These are phyloP conservation scores for Periplaneta americana DNA, from an alignment of 1,140 invertebrate genomes.

Conservation along the genomic window DNA sequence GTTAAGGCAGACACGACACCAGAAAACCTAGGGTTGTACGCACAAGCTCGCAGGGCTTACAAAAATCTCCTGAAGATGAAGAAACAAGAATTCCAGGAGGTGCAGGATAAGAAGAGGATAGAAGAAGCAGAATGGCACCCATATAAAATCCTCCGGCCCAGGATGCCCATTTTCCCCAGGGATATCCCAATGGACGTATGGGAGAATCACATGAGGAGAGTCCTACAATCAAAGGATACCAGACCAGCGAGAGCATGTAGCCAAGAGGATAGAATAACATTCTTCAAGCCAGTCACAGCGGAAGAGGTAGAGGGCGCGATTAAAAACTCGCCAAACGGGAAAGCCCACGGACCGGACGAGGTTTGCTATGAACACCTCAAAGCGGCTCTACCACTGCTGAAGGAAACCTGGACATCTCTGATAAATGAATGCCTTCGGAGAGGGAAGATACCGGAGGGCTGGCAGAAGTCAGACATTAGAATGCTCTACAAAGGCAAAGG, in stretches of 20 bases:
- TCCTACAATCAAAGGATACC: not conserved
- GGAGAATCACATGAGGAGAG: not conserved
- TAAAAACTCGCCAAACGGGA: not conserved
- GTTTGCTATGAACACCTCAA: not conserved
- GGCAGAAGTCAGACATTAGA: not conserved
- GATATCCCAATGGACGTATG: not conserved
- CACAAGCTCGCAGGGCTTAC: not conserved
- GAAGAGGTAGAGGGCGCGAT: not conserved
- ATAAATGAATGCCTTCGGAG: not conserved
- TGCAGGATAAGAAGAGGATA: not conserved
- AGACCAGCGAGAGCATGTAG: not conserved
- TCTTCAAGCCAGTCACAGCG: not conserved
- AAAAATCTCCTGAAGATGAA: not conserved
- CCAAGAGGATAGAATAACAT: not conserved
- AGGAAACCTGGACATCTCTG: not conserved
- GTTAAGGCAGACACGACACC: too few relatives aligned
- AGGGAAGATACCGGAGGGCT: not conserved
- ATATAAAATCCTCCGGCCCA: not conserved
- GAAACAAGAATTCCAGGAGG: not conserved
- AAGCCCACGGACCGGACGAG: not conserved
- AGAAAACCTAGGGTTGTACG: too few relatives aligned
- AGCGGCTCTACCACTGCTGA: not conserved
- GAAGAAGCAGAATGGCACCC: not conserved
- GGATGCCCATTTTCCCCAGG: not conserved
- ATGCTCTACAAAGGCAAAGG: not conserved